phyloP scores from a whole-genome alignment of 2,113 vertebrate species.

The Henicopernis longicauda region DNA sequence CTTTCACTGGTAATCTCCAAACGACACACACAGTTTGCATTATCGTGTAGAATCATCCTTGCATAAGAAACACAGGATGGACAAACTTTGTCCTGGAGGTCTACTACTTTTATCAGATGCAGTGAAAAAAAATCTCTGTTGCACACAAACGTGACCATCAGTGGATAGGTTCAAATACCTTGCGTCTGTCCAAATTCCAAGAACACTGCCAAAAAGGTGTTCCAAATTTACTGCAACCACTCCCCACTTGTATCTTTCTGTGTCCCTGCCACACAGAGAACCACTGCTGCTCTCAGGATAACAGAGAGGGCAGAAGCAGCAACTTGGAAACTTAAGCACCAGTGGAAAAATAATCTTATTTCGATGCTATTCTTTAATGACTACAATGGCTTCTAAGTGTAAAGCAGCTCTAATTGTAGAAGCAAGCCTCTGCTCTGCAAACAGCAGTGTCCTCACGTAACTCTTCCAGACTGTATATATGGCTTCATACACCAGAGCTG shows the following conservation, averaged over 20 bases:
- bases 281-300: background rate
- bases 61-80: background rate
- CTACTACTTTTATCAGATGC: background rate
- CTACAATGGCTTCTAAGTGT: background rate
- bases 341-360: background rate
- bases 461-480: background rate
- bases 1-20: background rate
- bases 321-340: background rate
- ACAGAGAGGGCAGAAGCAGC: background rate
- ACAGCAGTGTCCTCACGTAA: background rate
- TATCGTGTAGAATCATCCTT: background rate
- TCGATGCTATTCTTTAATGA: background rate
- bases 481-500: conserved; percentile 18
- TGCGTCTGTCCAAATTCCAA: background rate
- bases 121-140: background rate
- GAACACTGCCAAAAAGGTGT: background rate
- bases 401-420: background rate
- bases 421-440: background rate
- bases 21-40: background rate
- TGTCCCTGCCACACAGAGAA: background rate
- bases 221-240: background rate
- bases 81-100: background rate
- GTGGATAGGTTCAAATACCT: background rate
- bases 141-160: background rate
- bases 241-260: background rate